These are phyloP conservation scores for Cistogaster globosa DNA, from an alignment of 2,888 invertebrate genomes.

Conservation along the genomic window DNA sequence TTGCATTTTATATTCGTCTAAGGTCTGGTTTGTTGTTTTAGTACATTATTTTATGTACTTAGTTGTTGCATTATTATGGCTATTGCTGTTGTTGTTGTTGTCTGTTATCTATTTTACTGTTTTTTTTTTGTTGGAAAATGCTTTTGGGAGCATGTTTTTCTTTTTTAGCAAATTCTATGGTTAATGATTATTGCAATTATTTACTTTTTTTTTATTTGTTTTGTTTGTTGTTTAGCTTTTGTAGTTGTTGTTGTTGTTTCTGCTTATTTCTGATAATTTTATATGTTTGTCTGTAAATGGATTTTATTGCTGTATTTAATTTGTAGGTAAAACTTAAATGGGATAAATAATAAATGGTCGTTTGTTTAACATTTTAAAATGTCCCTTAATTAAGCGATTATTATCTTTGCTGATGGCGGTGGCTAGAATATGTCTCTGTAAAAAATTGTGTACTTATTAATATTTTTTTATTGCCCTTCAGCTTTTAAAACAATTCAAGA, in stretches of 20 bases:
- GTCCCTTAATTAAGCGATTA: constrained; percentile 52
- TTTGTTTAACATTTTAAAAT: constrained; percentile 55
- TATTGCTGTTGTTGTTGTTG: constrained; percentile 15
- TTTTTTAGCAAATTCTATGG: constrained; percentile 61
- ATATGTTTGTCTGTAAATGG: constrained; percentile 25
- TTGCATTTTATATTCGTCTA: constrained; percentile 54
- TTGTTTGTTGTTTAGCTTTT: background rate
- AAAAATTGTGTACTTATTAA: background rate
- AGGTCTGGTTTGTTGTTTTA: constrained; percentile 62
- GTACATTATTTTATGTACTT: constrained; percentile 75
- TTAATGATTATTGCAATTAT: constrained; percentile 67
- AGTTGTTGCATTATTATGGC: constrained; percentile 1
- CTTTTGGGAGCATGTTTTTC: constrained; percentile 40
- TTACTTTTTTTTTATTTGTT: constrained; percentile 34
- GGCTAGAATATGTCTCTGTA: background rate
- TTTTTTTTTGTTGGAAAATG: constrained; percentile 20
- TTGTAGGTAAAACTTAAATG: constrained; percentile 29
- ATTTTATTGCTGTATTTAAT: constrained; percentile 12
- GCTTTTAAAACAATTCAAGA: too few species aligned
- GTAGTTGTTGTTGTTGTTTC: background rate
- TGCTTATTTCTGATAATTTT: constrained; percentile 22
- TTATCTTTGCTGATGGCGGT: constrained; percentile 28
- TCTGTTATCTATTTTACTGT: constrained; percentile 41
- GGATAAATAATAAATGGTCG: constrained; percentile 21
- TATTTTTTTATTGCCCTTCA: too few species aligned